Evolutionary conservation across 2,888 invertebrate genomes (phyloP).

Genomic region (Falcaria lacertinaria): DNA sequence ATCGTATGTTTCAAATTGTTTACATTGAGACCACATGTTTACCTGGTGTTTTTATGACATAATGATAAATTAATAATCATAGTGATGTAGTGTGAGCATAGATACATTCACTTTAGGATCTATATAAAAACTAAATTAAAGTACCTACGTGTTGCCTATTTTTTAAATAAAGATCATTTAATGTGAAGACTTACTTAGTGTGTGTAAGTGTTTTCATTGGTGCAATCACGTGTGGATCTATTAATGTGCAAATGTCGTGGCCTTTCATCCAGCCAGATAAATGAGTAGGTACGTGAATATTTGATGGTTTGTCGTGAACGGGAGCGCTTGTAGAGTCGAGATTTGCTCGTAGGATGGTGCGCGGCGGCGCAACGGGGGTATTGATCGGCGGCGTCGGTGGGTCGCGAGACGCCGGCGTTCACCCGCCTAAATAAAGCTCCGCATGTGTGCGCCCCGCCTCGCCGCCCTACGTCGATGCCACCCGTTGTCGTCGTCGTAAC

Average conservation of each 20-base stretch:
- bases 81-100: neutral
- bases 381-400: slow-evolving; percentile 71
- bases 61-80: neutral
- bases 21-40: slow-evolving; percentile 65
- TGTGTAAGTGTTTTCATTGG: no score
- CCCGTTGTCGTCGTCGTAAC: slow-evolving; percentile 26
- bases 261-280: slow-evolving; percentile 60
- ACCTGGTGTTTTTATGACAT: slow-evolving; percentile 18
- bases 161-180: no score
- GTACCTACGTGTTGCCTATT: neutral
- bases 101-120: no score
- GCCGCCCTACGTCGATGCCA: slow-evolving; percentile 58
- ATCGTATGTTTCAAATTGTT: slow-evolving; percentile 50
- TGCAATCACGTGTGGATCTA: slow-evolving; percentile 5
- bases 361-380: slow-evolving; percentile 76
- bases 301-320: slow-evolving; percentile 72
- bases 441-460: slow-evolving; percentile 63
- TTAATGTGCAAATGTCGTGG: slow-evolving; percentile 24
- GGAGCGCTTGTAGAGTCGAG: slow-evolving; percentile 64
- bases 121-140: no score
- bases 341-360: slow-evolving; percentile 61
- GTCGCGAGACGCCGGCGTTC: slow-evolving; percentile 74
- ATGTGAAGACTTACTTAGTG: no score
- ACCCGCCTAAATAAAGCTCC: slow-evolving; percentile 76
- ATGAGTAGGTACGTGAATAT: slow-evolving; percentile 75